These are phyloP conservation scores for Octonoba sinensis DNA, from an alignment of 2,888 invertebrate genomes.

Conservation along the genomic window DNA sequence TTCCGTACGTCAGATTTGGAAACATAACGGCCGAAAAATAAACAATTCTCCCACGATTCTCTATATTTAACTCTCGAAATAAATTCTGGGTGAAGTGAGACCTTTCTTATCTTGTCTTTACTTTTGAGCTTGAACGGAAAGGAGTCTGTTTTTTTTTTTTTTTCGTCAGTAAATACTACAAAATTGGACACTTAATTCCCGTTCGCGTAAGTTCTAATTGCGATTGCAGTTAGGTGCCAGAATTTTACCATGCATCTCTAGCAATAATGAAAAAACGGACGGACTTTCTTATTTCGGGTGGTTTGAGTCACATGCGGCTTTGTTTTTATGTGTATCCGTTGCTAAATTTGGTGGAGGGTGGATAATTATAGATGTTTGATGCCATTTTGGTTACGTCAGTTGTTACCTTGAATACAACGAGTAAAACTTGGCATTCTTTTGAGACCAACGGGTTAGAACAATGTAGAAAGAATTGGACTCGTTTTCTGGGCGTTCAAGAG, in stretches of 20 bases:
- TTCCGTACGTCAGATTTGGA: too few relatives aligned
- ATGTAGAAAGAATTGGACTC: conserved; percentile 4
- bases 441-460: conserved; percentile 24
- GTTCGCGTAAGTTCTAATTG: background rate
- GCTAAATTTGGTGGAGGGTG: background rate
- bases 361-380: conserved; percentile 11
- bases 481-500: too few relatives aligned
- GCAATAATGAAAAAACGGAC: background rate
- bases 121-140: too few relatives aligned
- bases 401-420: conserved; percentile 17
- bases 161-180: too few relatives aligned
- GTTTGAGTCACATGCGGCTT: conserved; percentile 19
- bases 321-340: conserved; percentile 6
- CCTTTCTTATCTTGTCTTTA: too few relatives aligned
- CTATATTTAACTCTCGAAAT: too few relatives aligned
- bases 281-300: conserved; percentile 16
- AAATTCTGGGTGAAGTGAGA: too few relatives aligned
- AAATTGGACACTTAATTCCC: conserved; percentile 5
- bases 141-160: too few relatives aligned
- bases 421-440: conserved; percentile 15
- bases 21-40: too few relatives aligned
- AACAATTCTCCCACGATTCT: too few relatives aligned
- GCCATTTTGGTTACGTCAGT: conserved; percentile 10
- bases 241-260: background rate
- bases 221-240: background rate